phyloP scores from a whole-genome alignment of 2,797 vertebrate species.

The Adrianichthys oophorus region DNA sequence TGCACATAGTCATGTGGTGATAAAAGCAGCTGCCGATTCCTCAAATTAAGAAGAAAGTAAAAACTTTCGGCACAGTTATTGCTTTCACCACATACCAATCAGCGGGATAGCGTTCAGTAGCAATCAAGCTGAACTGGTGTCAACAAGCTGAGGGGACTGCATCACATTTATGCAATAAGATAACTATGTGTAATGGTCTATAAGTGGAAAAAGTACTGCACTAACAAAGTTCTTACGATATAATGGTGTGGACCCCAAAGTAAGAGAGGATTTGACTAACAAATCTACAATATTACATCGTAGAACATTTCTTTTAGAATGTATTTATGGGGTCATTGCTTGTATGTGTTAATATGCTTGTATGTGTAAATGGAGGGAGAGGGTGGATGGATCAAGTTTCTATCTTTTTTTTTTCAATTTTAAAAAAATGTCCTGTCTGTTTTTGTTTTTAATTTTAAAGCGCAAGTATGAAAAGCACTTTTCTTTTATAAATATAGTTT shows the following conservation, averaged over 20 bases:
- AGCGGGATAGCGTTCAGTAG: conserved; percentile 51
- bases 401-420: no score
- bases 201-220: conserved; percentile 25
- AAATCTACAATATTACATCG: no score
- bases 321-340: no score
- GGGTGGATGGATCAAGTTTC: no score
- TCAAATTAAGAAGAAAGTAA: conserved; percentile 33
- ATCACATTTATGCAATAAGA: conserved; percentile 31
- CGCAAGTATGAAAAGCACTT: no score
- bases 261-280: no score
- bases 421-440: no score
- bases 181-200: background rate
- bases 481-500: no score
- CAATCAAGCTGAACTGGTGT: conserved; percentile 46
- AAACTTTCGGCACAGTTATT: conserved; percentile 30
- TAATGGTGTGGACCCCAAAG: conserved; percentile 15
- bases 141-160: conserved; percentile 26
- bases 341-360: no score
- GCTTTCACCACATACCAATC: conserved; percentile 38
- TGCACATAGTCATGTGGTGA: conserved; percentile 22
- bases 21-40: conserved; percentile 6
- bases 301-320: no score
- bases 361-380: no score
- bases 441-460: no score
- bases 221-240: conserved; percentile 32